Evolutionary conservation across 2,113 vertebrate species (phyloP).

Genomic region (Pseudonaja textilis): DNA sequence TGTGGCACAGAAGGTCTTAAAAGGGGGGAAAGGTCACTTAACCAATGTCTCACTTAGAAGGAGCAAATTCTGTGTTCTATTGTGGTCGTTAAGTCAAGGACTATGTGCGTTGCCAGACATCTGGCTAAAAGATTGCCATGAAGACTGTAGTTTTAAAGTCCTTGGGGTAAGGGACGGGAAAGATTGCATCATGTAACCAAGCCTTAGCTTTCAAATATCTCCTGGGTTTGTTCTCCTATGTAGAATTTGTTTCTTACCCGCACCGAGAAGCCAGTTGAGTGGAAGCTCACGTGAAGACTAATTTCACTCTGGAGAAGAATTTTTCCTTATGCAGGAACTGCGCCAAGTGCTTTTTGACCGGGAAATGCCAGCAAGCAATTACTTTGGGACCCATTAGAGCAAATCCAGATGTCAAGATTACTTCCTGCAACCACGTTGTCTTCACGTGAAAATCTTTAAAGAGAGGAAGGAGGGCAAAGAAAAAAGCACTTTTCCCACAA

Average conservation of each 20-base stretch:
- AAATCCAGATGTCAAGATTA: not conserved
- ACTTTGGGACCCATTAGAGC: not conserved
- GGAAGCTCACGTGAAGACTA: not conserved
- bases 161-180: not conserved
- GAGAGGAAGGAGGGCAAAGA: rapidly evolving
- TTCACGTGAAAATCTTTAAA: not conserved
- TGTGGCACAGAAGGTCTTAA: too few species aligned
- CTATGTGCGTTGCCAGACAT: not conserved
- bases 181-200: not conserved
- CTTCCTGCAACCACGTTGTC: not conserved
- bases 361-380: not conserved
- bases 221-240: not conserved
- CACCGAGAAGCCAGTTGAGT: not conserved
- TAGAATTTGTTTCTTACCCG: not conserved
- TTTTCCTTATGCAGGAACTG: conserved; percentile 2
- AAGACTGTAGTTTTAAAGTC: not conserved
- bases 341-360: not conserved
- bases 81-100: not conserved
- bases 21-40: not conserved
- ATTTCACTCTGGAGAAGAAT: not conserved
- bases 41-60: not conserved
- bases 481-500: not conserved
- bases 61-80: not conserved
- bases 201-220: not conserved
- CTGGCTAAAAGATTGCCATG: not conserved